Percentiles rank a stretch among this genome's conserved stretches.
phyloP scores from a whole-genome alignment of 2,888 invertebrate species.

The Creontiades dilutus region DNA sequence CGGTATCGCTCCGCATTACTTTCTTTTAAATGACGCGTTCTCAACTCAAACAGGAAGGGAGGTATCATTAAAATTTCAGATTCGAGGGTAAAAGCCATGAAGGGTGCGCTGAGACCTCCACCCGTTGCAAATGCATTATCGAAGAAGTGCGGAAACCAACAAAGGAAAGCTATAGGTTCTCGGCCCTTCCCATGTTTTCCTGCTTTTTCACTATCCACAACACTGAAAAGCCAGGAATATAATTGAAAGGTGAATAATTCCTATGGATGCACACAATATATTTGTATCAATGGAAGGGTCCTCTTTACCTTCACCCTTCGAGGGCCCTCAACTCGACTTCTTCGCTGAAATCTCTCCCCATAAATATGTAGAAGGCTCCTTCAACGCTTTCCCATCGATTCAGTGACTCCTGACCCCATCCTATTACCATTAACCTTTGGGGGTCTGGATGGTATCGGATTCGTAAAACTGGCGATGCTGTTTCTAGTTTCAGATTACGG shows the following conservation, averaged over 20 bases:
- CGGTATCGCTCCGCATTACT: not conserved
- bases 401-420: conserved; percentile 33
- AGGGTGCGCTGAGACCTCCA: not conserved
- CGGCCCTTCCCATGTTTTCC: not conserved
- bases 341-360: conserved; percentile 49
- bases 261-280: conserved; percentile 67
- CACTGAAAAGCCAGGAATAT: conserved; percentile 53
- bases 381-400: conserved; percentile 48
- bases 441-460: not conserved
- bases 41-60: not conserved
- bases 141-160: conserved; percentile 58
- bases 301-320: conserved; percentile 33
- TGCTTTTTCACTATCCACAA: not conserved
- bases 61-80: conserved; percentile 57
- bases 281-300: conserved; percentile 71
- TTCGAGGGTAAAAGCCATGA: not conserved
- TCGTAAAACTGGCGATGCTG: not conserved
- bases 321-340: conserved; percentile 66
- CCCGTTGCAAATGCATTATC: conserved; percentile 62
- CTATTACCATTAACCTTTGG: conserved; percentile 26
- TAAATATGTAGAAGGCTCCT: conserved; percentile 65
- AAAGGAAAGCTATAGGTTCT: conserved; percentile 49
- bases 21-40: not conserved
- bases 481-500: too few relatives aligned
- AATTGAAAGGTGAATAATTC: conserved; percentile 71